phyloP scores from a whole-genome alignment of 2,888 invertebrate genomes.

The Aphidoletes aphidimyza region DNA sequence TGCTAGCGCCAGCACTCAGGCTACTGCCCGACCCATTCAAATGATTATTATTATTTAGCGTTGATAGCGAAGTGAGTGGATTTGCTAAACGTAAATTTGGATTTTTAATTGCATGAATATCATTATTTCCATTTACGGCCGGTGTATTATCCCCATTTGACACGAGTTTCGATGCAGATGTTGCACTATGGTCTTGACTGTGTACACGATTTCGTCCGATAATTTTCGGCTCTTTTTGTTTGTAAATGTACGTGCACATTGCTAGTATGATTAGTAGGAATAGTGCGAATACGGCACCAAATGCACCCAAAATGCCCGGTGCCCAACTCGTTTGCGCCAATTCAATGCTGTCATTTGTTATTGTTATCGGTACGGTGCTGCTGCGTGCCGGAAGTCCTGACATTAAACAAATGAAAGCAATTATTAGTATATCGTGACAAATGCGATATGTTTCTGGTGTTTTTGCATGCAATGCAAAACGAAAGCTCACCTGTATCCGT shows the following conservation, averaged over 20 bases:
- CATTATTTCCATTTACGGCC: slow-evolving; percentile 56
- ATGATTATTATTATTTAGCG: slow-evolving; percentile 60
- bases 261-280: slow-evolving; percentile 80
- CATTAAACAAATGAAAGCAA: background rate
- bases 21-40: slow-evolving; percentile 69
- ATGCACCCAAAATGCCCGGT: slow-evolving; percentile 68
- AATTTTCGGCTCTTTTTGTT: slow-evolving; percentile 68
- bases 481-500: slow-evolving; percentile 71
- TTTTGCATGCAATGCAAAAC: background rate
- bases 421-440: background rate
- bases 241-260: slow-evolving; percentile 81
- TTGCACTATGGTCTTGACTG: slow-evolving; percentile 64
- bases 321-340: slow-evolving; percentile 67
- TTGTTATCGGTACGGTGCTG: slow-evolving; percentile 75
- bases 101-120: slow-evolving; percentile 40
- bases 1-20: slow-evolving; percentile 71
- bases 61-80: slow-evolving; percentile 54
- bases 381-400: slow-evolving; percentile 83
- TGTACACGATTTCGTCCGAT: slow-evolving; percentile 64
- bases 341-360: slow-evolving; percentile 70
- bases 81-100: slow-evolving; percentile 53
- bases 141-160: slow-evolving; percentile 63
- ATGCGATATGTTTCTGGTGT: background rate
- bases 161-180: slow-evolving; percentile 65
- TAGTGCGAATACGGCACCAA: slow-evolving; percentile 78